A percentile compares a stretch with the other conserved stretches of the same genome.
Evolutionary conservation across 2,797 vertebrate genomes (phyloP).

Genomic region (Myotis findleyi): DNA sequence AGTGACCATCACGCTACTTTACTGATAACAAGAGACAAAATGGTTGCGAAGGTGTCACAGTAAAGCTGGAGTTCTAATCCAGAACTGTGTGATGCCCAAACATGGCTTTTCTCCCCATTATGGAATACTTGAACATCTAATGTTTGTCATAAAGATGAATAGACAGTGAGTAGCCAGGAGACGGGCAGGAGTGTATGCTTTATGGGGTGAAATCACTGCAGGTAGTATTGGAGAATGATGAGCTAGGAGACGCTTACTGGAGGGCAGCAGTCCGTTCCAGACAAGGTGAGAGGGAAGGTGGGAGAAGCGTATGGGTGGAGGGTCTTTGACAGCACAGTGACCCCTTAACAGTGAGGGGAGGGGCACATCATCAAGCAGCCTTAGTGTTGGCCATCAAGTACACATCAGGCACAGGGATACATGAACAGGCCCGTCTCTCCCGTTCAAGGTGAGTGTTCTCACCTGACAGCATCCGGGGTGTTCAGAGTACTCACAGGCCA

Average conservation of each 20-base stretch:
- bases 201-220: not conserved
- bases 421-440: not conserved
- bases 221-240: not conserved
- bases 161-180: not conserved
- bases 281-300: not conserved
- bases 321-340: not conserved
- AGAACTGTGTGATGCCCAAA: not conserved
- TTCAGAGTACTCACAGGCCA: fast-evolving
- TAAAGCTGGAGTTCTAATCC: not conserved
- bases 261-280: not conserved
- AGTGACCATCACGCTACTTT: not conserved
- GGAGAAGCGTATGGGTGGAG: too few relatives aligned
- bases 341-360: not conserved
- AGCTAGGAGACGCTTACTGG: not conserved
- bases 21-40: not conserved
- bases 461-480: not conserved
- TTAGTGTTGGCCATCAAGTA: not conserved
- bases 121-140: not conserved
- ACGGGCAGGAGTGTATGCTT: not conserved
- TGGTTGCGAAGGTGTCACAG: not conserved
- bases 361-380: not conserved
- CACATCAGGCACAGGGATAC: too few relatives aligned
- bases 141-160: not conserved
- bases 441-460: not conserved
- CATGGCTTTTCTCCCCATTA: not conserved